Percentiles rank a stretch among this genome's conserved stretches.
Evolutionary conservation across 2,797 vertebrate species (phyloP).

Genomic region (Lophotriccus pileatus): DNA sequence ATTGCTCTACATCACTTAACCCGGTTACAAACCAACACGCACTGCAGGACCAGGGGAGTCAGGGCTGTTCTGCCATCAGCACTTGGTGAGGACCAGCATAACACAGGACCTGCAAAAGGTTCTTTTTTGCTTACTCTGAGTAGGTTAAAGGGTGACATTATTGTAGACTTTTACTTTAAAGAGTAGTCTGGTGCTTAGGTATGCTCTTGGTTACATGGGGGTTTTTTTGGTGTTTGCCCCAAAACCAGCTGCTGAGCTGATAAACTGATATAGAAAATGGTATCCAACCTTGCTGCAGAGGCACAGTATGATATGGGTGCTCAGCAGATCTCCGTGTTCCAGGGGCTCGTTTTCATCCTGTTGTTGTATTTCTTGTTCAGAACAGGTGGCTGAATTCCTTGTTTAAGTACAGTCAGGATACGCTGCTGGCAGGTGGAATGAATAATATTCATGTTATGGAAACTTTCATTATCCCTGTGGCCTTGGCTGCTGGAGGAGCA

Average conservation of each 20-base stretch:
- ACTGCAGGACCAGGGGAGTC: background rate
- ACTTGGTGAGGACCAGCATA: background rate
- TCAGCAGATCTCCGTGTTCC: background rate
- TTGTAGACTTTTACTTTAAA: fast-evolving
- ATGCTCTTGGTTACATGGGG: fast-evolving
- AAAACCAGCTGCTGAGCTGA: background rate
- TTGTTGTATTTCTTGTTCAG: fast-evolving
- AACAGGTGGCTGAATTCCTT: background rate
- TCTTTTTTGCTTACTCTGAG: fast-evolving
- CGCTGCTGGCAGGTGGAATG: background rate
- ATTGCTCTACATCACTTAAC: background rate
- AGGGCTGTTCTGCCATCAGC: too few relatives aligned
- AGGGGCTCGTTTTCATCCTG: fast-evolving
- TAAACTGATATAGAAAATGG: fast-evolving
- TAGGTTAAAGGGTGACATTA: fast-evolving
- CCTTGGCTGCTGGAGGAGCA: background rate
- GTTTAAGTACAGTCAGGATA: fast-evolving
- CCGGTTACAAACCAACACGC: background rate
- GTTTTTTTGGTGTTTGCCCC: background rate
- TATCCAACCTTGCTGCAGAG: fast-evolving
- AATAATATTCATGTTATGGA: fast-evolving
- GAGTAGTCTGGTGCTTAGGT: fast-evolving
- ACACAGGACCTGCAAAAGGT: fast-evolving
- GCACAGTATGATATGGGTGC: fast-evolving
- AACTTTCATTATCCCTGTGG: background rate